Conservation (phyloP, 2,113 vertebrate genomes). For the Malurus melanocephalus region DNA sequence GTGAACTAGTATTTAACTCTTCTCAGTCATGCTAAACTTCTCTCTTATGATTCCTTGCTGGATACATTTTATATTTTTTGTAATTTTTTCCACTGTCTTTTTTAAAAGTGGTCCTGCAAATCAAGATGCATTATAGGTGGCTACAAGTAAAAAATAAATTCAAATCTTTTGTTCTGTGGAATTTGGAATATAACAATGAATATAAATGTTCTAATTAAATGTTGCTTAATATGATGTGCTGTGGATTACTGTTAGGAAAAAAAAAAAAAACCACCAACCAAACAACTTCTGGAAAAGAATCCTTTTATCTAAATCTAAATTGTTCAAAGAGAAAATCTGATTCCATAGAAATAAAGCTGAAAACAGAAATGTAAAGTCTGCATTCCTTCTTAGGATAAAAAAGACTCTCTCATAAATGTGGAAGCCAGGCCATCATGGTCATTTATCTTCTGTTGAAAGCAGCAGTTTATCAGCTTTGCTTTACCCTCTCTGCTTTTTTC, state of each 20-base stretch:
- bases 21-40: neutral
- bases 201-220: neutral
- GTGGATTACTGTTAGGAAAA: neutral
- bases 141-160: neutral
- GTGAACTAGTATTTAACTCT: neutral
- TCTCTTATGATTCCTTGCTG: neutral
- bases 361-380: constrained; percentile 40
- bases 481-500: constrained; percentile 2
- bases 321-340: neutral
- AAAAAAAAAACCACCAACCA: too few species aligned
- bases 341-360: constrained; percentile 15
- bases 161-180: neutral
- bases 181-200: neutral
- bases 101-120: neutral
- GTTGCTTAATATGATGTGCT: neutral
- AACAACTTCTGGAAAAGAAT: neutral
- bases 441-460: constrained; percentile 61
- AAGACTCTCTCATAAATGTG: constrained; percentile 25
- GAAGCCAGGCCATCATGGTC: neutral
- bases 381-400: constrained; percentile 44
- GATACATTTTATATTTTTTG: neutral
- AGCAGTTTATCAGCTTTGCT: constrained; percentile 56
- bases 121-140: neutral
- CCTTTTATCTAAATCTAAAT: neutral
- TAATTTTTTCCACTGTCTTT: neutral